These are phyloP conservation scores for Nasonia giraulti DNA, from an alignment of 1,140 invertebrate species.

Conservation along the genomic window DNA sequence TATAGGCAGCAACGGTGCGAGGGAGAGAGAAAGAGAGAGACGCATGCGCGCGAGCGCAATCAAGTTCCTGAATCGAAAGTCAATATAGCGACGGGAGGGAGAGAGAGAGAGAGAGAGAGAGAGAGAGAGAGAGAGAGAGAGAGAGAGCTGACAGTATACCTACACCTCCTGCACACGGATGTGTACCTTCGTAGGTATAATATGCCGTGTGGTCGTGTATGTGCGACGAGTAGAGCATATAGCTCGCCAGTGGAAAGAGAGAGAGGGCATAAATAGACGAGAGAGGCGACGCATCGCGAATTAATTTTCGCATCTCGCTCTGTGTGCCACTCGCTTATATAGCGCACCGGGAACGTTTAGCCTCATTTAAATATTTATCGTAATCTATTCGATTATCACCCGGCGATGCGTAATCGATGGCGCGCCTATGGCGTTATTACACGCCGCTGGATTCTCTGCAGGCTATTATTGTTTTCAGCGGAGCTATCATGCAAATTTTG, in stretches of 20 bases:
- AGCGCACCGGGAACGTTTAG: not conserved
- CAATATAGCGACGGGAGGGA: conserved; percentile 32
- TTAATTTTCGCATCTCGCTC: not conserved
- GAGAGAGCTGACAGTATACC: not conserved
- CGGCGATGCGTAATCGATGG: not conserved
- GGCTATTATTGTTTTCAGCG: too few relatives aligned
- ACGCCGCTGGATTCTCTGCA: not conserved
- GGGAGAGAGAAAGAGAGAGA: conserved; percentile 10
- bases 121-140: not conserved
- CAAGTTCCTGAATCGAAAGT: conserved; percentile 45
- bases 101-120: not conserved
- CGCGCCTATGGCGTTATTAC: not conserved
- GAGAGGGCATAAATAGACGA: not conserved
- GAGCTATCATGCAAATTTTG: not conserved
- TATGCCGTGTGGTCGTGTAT: not conserved
- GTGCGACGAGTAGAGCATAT: not conserved
- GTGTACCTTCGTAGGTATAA: not conserved
- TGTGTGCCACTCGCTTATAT: not conserved
- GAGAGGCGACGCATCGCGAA: not conserved
- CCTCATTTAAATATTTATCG: conserved; percentile 16
- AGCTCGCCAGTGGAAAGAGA: not conserved
- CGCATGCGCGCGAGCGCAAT: conserved; percentile 44
- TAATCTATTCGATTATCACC: not conserved
- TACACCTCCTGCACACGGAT: not conserved
- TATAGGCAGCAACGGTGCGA: not conserved